Conservation (phyloP, 1,140 invertebrate genomes). For the Atopsyche davidsoni region DNA sequence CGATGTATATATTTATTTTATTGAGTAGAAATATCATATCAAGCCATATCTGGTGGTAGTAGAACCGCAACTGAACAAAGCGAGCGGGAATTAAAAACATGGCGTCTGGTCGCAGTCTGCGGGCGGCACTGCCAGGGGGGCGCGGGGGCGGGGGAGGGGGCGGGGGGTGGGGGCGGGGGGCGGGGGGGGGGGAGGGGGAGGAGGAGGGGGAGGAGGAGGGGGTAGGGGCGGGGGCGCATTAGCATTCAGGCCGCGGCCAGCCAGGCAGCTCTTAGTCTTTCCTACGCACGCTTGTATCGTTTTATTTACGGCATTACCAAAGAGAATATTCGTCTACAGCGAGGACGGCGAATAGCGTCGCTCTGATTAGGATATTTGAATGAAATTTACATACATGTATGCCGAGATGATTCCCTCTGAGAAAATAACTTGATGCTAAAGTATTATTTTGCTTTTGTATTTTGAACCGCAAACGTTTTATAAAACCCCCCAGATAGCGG, state of each 20-base stretch:
- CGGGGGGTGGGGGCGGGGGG: no score
- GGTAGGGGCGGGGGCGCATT: slow-evolving; percentile 11
- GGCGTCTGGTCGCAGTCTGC: no score
- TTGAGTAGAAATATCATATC: no score
- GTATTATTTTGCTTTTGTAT: no score
- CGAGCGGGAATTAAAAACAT: slow-evolving; percentile 17
- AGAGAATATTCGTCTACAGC: slow-evolving; percentile 20
- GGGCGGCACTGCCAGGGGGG: no score
- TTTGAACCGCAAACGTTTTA: no score
- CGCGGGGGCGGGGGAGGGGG: no score
- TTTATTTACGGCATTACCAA: slow-evolving; percentile 26
- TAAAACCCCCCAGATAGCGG: no score
- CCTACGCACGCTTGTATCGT: slow-evolving; percentile 21
- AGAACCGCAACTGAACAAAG: slow-evolving; percentile 2
- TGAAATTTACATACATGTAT: slow-evolving; percentile 11
- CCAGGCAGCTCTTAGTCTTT: slow-evolving; percentile 20
- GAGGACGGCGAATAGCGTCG: slow-evolving; percentile 5
- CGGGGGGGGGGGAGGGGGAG: no score
- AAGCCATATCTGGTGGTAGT: not conserved
- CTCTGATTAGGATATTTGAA: slow-evolving; percentile 1
- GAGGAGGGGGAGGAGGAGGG: slow-evolving; percentile 10
- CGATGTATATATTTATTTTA: no score
- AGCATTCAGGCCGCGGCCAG: slow-evolving; percentile 23
- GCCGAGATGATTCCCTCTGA: not conserved
- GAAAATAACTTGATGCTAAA: no score